phyloP scores from a whole-genome alignment of 2,888 invertebrate species.

The Cancer borealis region DNA sequence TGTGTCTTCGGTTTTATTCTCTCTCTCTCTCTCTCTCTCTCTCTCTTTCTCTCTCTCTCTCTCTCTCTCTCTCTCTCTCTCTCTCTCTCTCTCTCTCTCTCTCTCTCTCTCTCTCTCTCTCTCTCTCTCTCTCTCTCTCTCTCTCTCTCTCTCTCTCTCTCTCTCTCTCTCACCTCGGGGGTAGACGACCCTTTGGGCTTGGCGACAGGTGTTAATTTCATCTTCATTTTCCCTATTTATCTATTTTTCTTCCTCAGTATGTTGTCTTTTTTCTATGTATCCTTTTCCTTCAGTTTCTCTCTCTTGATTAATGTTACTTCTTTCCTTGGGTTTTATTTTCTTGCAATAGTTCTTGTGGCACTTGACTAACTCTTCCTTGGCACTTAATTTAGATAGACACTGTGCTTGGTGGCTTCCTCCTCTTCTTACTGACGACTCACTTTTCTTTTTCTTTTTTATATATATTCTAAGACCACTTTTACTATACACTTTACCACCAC shows the following conservation, averaged over 20 bases:
- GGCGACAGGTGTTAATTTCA: neutral
- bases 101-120: conserved; percentile 35
- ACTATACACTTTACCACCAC: too few relatives aligned
- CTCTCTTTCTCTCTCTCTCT: neutral
- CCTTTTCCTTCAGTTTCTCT: neutral
- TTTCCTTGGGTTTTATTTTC: neutral
- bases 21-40: too few relatives aligned
- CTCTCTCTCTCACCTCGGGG: conserved; percentile 32
- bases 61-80: conserved; percentile 29
- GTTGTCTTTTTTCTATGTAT: neutral
- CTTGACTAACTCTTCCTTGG: too few relatives aligned
- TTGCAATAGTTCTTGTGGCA: neutral
- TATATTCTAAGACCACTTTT: too few relatives aligned
- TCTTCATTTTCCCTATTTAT: neutral
- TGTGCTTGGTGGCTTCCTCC: too few relatives aligned
- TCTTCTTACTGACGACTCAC: too few relatives aligned
- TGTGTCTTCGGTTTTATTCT: too few relatives aligned
- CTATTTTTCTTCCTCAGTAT: neutral
- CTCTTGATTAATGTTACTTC: neutral
- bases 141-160: conserved; percentile 16
- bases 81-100: conserved; percentile 26
- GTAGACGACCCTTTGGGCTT: neutral
- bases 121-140: conserved; percentile 40
- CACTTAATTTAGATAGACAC: too few relatives aligned
- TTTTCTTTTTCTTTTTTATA: too few relatives aligned